Conservation (phyloP, 2,797 vertebrate genomes). For the Diceros bicornis region DNA sequence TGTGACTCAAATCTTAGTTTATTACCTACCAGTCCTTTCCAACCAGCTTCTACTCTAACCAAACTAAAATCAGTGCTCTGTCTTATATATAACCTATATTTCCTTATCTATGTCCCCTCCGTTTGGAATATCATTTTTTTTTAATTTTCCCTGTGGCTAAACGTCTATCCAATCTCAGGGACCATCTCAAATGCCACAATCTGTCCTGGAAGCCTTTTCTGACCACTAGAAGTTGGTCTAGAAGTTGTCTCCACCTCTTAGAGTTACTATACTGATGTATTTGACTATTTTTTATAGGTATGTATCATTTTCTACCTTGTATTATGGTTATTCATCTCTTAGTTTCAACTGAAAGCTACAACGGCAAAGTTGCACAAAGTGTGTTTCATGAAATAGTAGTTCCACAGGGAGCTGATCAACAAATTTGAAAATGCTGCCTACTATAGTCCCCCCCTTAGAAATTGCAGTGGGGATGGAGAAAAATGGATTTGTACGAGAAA, state of each 20-base stretch:
- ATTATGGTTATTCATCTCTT: not conserved
- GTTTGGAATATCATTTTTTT: not conserved
- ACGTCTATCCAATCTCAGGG: not conserved
- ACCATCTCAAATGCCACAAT: not conserved
- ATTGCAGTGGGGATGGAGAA: not conserved
- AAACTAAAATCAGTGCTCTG: not conserved
- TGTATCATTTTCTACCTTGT: not conserved
- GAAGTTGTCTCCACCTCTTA: not conserved
- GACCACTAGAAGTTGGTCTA: not conserved
- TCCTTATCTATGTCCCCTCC: not conserved
- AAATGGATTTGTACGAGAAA: not conserved
- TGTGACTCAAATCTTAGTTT: not conserved
- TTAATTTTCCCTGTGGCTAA: not conserved
- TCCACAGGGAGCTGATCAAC: not conserved
- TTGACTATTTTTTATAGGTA: not conserved
- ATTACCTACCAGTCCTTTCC: not conserved
- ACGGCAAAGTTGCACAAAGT: not conserved
- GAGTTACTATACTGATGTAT: not conserved
- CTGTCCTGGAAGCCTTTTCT: not conserved
- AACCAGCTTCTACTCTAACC: not conserved
- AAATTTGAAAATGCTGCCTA: not conserved
- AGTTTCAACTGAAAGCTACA: not conserved
- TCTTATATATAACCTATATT: not conserved
- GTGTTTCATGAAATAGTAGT: not conserved
- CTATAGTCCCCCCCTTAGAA: not conserved